Evolutionary conservation across 2,888 invertebrate genomes (phyloP).

Genomic region (Trissoscelio sp.): DNA sequence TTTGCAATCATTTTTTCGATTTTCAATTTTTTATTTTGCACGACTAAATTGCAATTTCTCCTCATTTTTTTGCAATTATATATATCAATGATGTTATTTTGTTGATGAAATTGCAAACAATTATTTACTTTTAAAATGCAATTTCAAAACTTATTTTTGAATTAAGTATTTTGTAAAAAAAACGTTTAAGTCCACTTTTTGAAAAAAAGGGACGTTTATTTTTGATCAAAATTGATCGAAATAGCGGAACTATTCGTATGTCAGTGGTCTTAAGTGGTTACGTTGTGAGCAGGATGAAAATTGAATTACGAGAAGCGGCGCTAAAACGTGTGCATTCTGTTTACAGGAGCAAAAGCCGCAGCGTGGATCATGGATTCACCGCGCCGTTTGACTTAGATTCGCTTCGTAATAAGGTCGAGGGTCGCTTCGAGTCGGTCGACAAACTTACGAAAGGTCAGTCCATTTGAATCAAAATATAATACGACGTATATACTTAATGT

Average conservation of each 20-base stretch:
- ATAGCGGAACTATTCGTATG: not conserved
- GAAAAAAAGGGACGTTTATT: no score
- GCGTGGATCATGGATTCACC: constrained; percentile 95
- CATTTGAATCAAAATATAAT: constrained; percentile 60
- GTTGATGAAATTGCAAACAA: no score
- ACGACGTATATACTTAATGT: constrained; percentile 14
- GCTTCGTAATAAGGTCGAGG: constrained; percentile 93
- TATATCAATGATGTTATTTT: no score
- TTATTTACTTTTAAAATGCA: no score
- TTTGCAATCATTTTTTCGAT: not conserved
- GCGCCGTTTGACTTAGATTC: constrained; percentile 94
- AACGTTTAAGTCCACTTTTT: constrained; percentile 1
- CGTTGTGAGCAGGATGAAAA: constrained; percentile 17
- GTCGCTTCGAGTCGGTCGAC: constrained; percentile 91
- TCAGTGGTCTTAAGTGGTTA: not conserved
- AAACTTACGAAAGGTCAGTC: constrained; percentile 86
- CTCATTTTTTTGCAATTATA: no score
- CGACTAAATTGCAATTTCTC: no score
- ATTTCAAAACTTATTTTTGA: no score
- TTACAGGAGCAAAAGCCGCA: constrained; percentile 94
- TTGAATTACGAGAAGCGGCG: constrained; percentile 50
- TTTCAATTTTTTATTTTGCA: not conserved
- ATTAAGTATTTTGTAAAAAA: no score
- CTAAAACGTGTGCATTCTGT: constrained; percentile 61
- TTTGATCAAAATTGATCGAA: not conserved